Base-by-base conservation (phyloP, 2,797 vertebrate genomes). In the Acanthornis magna region DNA sequence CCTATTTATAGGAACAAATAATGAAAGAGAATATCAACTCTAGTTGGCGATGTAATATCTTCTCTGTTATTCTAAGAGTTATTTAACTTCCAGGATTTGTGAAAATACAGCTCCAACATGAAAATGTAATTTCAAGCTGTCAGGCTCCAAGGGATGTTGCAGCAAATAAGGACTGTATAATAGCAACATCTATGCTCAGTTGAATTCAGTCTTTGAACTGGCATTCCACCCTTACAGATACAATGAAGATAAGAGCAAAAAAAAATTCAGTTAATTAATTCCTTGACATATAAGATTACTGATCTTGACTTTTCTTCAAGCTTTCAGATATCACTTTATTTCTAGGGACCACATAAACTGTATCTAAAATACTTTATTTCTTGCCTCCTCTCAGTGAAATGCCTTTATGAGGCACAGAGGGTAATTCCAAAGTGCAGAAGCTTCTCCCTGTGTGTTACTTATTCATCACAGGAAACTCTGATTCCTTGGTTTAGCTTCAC, bases 1-100 rank as follows among this genome's bases (percentile, higher is more conserved):
- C 13, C 80, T 94, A 95, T 95, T 96, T 94, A 95, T 94, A 95
- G 94, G 80, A 95, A 75, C 85, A 84, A 94, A 95, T 76, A 94
- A 94, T 91, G 87, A 95, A 95, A 94, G 85, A 1, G 2, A 88
- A 27, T 96, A 95, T 92, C 54, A 83, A 47, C 60, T 92, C 27
- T 84, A 61, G 42, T 26, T 85, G 66, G 89, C 65, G 80, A 71
- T 51, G 30, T 83, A 67, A 26, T 91, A 82, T 74, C 43, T 83
- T 32, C 25, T 63, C 48, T 94, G 58, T 91, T 95, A 72, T 89
- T 95, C 27, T 54, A 84, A 63, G n/a, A 76, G 30, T 84, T 71
- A 72, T 48, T 93, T 91, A 75, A 79, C n/a, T 91, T 92, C 29
- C 63, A 66, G 42, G 54, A 88, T 92, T 92, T 81, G 27, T 84